phyloP scores from a whole-genome alignment of 2,113 vertebrate genomes.

The Propithecus coquereli region DNA sequence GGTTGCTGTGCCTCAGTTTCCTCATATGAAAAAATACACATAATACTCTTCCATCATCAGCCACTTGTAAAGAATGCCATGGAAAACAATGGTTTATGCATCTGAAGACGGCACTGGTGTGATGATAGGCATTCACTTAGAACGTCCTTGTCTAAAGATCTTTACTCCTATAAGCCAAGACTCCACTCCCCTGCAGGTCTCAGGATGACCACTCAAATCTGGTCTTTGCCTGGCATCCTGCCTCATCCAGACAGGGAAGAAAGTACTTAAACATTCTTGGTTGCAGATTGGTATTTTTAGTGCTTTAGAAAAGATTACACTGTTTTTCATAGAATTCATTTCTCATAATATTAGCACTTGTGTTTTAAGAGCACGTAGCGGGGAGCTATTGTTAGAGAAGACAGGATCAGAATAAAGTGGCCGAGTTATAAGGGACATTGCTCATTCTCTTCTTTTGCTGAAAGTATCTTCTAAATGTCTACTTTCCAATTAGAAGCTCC shows the following conservation, averaged over 20 bases:
- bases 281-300: constrained; percentile 62
- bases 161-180: not conserved
- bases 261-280: constrained; percentile 36
- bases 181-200: not conserved
- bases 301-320: constrained; percentile 51
- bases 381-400: constrained; percentile 56
- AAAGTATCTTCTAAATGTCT: constrained; percentile 46
- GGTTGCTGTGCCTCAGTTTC: not conserved
- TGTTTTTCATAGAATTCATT: constrained; percentile 62
- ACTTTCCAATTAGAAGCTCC: constrained; percentile 25
- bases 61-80: not conserved
- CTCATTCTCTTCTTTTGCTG: constrained; percentile 37
- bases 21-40: not conserved
- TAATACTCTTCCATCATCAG: not conserved
- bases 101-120: not conserved
- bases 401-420: constrained; percentile 48
- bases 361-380: constrained; percentile 54
- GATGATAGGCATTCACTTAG: not conserved
- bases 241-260: constrained; percentile 35
- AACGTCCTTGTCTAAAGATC: not conserved
- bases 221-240: not conserved
- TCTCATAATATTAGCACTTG: constrained; percentile 65
- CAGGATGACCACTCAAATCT: not conserved
- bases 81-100: not conserved
- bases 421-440: not conserved